Evolutionary conservation across 1,140 invertebrate genomes (phyloP), one percentile per base, ranked within the genome.

Genomic region (Neodiprion virginianus): DNA sequence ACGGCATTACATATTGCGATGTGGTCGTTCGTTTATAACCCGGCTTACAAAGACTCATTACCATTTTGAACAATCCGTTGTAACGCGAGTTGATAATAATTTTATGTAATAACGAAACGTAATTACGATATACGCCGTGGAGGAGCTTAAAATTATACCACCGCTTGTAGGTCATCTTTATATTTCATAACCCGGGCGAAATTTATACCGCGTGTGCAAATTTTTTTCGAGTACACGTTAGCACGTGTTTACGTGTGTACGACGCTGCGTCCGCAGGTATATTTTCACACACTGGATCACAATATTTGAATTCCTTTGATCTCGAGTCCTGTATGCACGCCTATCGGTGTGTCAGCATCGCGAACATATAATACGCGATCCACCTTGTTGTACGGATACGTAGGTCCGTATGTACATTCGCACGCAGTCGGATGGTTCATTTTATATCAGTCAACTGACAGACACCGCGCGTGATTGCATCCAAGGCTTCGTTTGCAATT

Each of bases 221-320:
- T 61, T 61, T 61, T 1, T 61, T 61, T 61, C 53, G 3, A 61
- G n/a, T 61, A 61, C 8, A 14, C 53, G 28, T 40, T 40, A 40
- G 28, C 28, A 40, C 28, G 28, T 40, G 28, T 5, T 40, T 40
- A 5, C 28, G 28, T 40, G 28, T 40, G 28, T 40, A 40, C 28
- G 28, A 40, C 1, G 28, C 28, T 40, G 28, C 28, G 28, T 40
- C 28, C 28, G 28, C 28, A 61, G 11, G 3, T 1, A 61, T 61
- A 61, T 61, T 14, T 14, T 61, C 53, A 61, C 28, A 40, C 28
- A 40, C 7, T 1, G n/a, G 8, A 4, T 61, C n/a, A 61, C 53
- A 61, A 61, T 61, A 61, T 61, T 61, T 61, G 53, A 17, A 61
- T 61, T 61, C 53, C 53, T 61, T 61, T 61, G 53, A 61, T 61